These are phyloP conservation scores for Rugalucina vietnamica DNA, from an alignment of 2,888 invertebrate species.

Conservation along the genomic window DNA sequence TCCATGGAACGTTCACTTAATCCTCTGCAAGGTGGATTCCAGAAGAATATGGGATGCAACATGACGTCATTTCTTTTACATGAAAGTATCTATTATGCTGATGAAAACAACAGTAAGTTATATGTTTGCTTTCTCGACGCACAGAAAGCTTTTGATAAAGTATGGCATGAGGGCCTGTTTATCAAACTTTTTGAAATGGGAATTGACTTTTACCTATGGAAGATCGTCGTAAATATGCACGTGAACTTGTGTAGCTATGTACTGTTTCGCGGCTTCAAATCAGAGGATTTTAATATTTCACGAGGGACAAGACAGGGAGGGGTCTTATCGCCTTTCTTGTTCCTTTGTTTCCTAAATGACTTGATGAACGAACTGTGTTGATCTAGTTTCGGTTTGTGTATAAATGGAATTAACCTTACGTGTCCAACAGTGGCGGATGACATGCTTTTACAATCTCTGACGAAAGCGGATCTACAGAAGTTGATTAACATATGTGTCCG, in stretches of 20 bases:
- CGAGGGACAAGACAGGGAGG: background rate
- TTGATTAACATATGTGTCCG: background rate
- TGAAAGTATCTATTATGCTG: slow-evolving; percentile 7
- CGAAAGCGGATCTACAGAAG: background rate
- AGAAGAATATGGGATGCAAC: background rate
- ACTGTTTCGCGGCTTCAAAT: background rate
- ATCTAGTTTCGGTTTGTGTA: background rate
- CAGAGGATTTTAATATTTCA: background rate
- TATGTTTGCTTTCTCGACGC: slow-evolving; percentile 7
- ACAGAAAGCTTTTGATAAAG: background rate
- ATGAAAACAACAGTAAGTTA: slow-evolving; percentile 4
- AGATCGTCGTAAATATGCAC: background rate
- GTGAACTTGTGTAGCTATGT: background rate
- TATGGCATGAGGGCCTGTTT: background rate
- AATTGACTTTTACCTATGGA: background rate
- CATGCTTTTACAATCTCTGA: background rate
- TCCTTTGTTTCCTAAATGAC: background rate
- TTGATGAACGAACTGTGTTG: background rate
- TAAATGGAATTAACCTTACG: background rate
- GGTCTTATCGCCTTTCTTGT: background rate
- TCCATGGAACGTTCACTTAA: background rate
- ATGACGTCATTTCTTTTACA: background rate
- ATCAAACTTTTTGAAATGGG: background rate
- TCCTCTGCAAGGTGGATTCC: slow-evolving; percentile 16
- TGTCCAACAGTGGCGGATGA: slow-evolving; percentile 22